Conservation (phyloP, 2,888 invertebrate species). For the Drosophila borborema region DNA sequence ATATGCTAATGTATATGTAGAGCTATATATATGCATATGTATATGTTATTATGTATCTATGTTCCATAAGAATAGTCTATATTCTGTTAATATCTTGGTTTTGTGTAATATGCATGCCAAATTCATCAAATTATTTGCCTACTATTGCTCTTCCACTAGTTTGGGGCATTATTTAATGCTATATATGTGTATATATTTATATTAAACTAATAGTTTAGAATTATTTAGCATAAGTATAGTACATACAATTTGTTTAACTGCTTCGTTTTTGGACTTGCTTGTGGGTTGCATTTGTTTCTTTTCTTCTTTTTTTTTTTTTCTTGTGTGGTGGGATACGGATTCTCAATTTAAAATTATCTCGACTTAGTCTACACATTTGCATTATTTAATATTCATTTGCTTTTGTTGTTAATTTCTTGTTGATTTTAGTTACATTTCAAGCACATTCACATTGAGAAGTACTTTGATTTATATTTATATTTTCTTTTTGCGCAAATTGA, state of each 20-base stretch:
- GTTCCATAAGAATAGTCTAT: constrained; percentile 38
- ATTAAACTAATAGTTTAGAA: constrained; percentile 36
- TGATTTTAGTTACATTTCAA: constrained; percentile 36
- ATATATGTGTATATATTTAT: constrained; percentile 6
- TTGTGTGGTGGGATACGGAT: constrained; percentile 75
- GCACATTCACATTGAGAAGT: constrained; percentile 60
- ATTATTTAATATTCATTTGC: constrained; percentile 11
- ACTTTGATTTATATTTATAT: constrained; percentile 9
- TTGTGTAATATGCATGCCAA: constrained; percentile 33
- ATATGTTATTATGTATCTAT: constrained; percentile 38
- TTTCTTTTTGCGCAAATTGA: constrained; percentile 18
- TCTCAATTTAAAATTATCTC: constrained; percentile 46
- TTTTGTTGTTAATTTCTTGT: constrained; percentile 24
- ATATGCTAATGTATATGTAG: constrained; percentile 37
- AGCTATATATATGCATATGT: constrained; percentile 37
- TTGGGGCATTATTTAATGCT: constrained; percentile 30
- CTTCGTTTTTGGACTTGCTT: constrained; percentile 63
- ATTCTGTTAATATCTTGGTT: constrained; percentile 10
- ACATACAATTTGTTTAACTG: constrained; percentile 30
- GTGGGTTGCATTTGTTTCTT: constrained; percentile 67
- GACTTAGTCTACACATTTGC: constrained; percentile 42
- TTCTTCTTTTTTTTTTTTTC: constrained; percentile 45
- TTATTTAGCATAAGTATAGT: constrained; percentile 34
- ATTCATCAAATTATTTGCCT: constrained; percentile 25
- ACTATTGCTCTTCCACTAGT: constrained; percentile 41